phyloP scores from a whole-genome alignment of 2,797 vertebrate species.

The Netta rufina region DNA sequence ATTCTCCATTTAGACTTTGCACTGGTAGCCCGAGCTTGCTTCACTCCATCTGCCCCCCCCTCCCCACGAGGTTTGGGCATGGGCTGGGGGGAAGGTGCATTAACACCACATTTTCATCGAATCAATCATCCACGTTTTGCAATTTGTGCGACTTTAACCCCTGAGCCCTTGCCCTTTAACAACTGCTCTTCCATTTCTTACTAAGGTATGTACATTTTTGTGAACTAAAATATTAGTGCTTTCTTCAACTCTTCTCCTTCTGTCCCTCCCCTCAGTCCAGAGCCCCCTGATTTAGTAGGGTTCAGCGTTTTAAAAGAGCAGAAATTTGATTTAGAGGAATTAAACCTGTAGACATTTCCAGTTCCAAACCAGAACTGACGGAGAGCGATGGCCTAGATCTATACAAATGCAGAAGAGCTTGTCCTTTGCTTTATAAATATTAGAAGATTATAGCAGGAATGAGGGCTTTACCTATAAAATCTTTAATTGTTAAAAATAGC shows the following conservation, averaged over 20 bases:
- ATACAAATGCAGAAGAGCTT: not conserved
- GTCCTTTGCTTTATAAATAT: not conserved
- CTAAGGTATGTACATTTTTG: conserved; percentile 71
- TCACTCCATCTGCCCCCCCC: conserved; percentile 38
- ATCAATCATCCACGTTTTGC: conserved; percentile 13
- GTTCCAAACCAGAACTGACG: not conserved
- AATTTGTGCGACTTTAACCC: conserved; percentile 27
- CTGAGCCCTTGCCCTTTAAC: conserved; percentile 61
- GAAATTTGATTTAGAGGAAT: not conserved
- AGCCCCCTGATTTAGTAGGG: not conserved
- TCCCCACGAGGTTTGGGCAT: not conserved
- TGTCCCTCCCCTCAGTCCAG: conserved; percentile 1
- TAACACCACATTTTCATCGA: conserved; percentile 47
- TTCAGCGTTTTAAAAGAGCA: not conserved
- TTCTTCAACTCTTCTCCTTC: not conserved
- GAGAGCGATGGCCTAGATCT: not conserved
- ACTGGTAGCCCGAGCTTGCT: conserved; percentile 39
- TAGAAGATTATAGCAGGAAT: not conserved
- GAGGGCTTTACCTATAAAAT: not conserved
- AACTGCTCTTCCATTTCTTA: conserved; percentile 66
- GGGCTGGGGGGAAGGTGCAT: conserved; percentile 3
- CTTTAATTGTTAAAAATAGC: conserved; percentile 11
- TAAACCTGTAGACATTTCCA: not conserved
- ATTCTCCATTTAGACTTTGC: not conserved
- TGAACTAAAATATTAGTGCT: conserved; percentile 65